Evolutionary conservation across 2,797 vertebrate genomes (phyloP).

Genomic region (Myotis daubentonii): DNA sequence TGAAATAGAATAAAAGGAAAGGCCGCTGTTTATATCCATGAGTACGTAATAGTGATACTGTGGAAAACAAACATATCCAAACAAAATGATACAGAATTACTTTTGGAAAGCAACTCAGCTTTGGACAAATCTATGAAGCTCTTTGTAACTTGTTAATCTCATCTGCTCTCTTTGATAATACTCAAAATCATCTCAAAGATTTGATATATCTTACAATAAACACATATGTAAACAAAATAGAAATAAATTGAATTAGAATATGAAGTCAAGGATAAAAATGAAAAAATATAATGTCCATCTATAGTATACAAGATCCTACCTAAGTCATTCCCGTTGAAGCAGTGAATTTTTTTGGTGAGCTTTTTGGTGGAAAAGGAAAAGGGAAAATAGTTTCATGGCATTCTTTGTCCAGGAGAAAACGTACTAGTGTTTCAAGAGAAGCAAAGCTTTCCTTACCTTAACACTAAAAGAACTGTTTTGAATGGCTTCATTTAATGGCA

Average conservation of each 20-base stretch:
- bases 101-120: constrained; percentile 20
- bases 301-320: background rate
- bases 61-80: background rate
- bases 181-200: background rate
- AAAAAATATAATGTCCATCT: background rate
- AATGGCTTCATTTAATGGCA: background rate
- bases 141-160: background rate
- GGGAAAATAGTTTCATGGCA: background rate
- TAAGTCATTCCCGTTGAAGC: background rate
- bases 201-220: background rate
- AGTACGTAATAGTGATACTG: background rate
- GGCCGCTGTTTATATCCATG: background rate
- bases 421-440: background rate
- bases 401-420: background rate
- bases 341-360: constrained; percentile 5
- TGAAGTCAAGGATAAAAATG: constrained; percentile 21
- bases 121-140: background rate
- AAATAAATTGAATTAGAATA: constrained; percentile 23
- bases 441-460: background rate
- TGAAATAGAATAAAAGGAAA: constrained; percentile 34
- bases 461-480: background rate
- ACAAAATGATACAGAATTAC: background rate
- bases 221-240: background rate
- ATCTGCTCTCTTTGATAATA: background rate
- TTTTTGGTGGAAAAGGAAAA: background rate